Evolutionary conservation across 23 tunicate genomes (phyloP).

Genomic region (Ciona savignyi): DNA sequence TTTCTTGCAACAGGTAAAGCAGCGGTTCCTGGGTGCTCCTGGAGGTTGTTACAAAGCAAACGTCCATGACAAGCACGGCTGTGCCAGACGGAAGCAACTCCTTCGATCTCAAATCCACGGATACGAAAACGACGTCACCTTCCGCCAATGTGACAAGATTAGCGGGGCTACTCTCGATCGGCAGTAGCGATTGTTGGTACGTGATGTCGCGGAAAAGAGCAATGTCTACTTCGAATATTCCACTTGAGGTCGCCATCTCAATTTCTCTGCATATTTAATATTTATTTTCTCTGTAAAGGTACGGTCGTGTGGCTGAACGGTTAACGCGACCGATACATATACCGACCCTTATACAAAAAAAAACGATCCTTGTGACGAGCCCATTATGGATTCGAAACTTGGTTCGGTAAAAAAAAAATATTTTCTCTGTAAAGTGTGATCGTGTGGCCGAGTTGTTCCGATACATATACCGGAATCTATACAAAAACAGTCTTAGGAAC

Average conservation of each 20-base stretch:
- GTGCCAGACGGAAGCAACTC: conserved; percentile 26
- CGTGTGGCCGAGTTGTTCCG: too few relatives aligned
- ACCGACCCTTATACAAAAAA: too few relatives aligned
- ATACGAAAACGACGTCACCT: conserved; percentile 62
- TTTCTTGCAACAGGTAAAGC: conserved; percentile 18
- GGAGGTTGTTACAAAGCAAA: conserved; percentile 71
- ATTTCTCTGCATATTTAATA: conserved; percentile 19
- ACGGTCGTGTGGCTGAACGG: too few relatives aligned
- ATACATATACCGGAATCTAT: too few relatives aligned
- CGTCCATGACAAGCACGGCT: conserved; percentile 61
- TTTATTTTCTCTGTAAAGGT: too few relatives aligned
- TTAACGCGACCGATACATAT: too few relatives aligned
- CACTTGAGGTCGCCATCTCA: conserved; percentile 21
- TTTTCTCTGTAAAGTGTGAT: too few relatives aligned
- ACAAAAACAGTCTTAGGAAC: too few relatives aligned
- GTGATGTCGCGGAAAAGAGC: conserved; percentile 50
- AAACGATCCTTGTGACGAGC: too few relatives aligned
- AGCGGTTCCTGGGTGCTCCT: conserved; percentile 22
- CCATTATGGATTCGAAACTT: too few relatives aligned
- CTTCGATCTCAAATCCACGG: conserved; percentile 38
- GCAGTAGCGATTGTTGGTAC: conserved; percentile 5
- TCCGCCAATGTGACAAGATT: conserved; percentile 51
- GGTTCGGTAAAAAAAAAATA: too few relatives aligned
- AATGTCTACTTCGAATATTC: conserved; percentile 46
- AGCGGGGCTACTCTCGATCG: conserved; percentile 4